Evolutionary conservation across 2,797 vertebrate species (phyloP).

Genomic region (Sphenopsis melanotis): DNA sequence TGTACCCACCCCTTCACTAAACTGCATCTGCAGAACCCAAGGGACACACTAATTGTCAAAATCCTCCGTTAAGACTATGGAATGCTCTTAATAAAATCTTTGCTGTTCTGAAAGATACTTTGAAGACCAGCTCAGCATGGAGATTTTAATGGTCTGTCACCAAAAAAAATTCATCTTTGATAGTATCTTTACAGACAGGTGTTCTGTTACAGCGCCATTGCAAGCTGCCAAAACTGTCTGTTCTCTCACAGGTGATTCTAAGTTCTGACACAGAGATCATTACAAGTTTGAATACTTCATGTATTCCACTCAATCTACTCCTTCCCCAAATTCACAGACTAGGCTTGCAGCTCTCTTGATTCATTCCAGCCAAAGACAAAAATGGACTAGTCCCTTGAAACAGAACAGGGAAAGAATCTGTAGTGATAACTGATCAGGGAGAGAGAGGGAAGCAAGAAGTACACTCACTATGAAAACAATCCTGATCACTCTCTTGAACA

Average conservation of each 20-base stretch:
- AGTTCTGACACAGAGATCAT: background rate
- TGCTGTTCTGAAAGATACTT: background rate
- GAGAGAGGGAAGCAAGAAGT: background rate
- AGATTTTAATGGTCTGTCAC: background rate
- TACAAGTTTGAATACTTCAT: background rate
- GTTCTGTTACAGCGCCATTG: background rate
- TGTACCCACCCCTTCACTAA: background rate
- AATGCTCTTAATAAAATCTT: background rate
- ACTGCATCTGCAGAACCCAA: background rate
- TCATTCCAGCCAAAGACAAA: background rate
- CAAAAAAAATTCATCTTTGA: background rate
- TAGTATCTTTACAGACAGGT: background rate
- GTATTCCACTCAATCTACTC: background rate
- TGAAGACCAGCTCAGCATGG: background rate
- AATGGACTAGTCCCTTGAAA: background rate
- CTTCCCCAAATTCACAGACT: background rate
- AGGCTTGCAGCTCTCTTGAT: background rate
- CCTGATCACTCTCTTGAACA: background rate
- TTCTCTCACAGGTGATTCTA: background rate
- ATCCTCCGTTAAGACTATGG: background rate
- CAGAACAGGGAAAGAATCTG: background rate
- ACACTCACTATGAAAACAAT: background rate
- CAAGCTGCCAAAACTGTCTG: background rate
- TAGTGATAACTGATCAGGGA: background rate
- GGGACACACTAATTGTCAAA: background rate